Evolutionary conservation across 2,113 vertebrate genomes (phyloP).

Genomic region (Tor tambroides): DNA sequence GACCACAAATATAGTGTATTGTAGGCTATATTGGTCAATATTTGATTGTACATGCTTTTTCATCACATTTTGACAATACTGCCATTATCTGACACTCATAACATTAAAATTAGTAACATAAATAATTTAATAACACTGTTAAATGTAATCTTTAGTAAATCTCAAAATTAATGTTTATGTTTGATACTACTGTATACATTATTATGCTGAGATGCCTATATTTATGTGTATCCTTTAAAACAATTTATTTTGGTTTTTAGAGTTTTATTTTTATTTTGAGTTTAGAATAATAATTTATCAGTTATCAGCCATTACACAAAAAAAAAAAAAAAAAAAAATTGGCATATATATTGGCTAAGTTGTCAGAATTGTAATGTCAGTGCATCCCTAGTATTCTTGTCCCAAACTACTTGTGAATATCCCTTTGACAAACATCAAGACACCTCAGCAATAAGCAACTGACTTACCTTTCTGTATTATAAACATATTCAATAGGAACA

Average conservation of each 20-base stretch:
- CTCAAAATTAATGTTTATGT: background rate
- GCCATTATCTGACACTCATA: background rate
- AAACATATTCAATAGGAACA: slow-evolving; percentile 71
- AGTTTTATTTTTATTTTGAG: no score
- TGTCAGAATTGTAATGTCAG: background rate
- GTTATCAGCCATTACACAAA: no score
- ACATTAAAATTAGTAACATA: no score
- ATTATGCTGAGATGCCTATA: no score
- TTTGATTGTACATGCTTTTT: background rate
- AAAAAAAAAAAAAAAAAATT: no score
- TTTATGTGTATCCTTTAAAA: no score
- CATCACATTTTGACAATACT: background rate
- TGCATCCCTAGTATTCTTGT: background rate
- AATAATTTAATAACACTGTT: no score
- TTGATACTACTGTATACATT: no score
- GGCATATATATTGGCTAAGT: no score
- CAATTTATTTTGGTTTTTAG: no score
- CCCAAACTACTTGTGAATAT: background rate
- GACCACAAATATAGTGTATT: background rate
- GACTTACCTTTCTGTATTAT: slow-evolving; percentile 76
- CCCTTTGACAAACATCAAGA: background rate
- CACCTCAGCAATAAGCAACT: background rate
- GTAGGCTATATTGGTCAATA: background rate
- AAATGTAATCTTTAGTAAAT: background rate
- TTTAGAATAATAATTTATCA: no score